Base-by-base conservation (phyloP, 2,888 invertebrate genomes). In the Camptogramma bilineatum region DNA sequence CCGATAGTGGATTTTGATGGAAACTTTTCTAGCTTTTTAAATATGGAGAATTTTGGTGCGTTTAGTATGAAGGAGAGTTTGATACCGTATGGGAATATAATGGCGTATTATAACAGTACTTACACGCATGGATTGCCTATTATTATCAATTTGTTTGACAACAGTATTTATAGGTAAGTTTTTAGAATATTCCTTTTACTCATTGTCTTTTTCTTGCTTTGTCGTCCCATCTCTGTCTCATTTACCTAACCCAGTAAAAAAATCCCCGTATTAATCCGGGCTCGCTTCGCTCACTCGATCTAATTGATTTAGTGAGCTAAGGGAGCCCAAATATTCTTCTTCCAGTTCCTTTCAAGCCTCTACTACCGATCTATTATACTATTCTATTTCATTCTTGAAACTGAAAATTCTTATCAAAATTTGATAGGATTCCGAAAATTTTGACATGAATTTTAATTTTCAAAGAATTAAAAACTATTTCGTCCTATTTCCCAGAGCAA, bases 51-150 rank as follows among this genome's bases (percentile, higher is more conserved):
- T 72, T 94, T 96, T 87, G 96, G 95, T 18, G 96, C 95, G 1
- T 93, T 95, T 70, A 95, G 94, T 78, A 84, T 96, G 52, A 94
- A 92, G 53, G 90, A 92, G 10, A 95, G 94, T 70, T 82, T 88
- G 56, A 79, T 87, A 56, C 92, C 94, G 0, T 94, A 93, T 64
- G 93, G 94, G 58, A 94, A 94, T 67, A 87, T 96, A 18, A 94
- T 95, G 72, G 91, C 95, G 44, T 94, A 95, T 68, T 96, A 96
- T 85, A 97, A 97, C 81, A 96, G 96, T 79, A 96, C 97, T 0
- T 95, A 95, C 76, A 95, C 96, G 53, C 97, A 97, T 82, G 95
- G 96, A 67, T 88, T 97, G 74, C 97, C 97, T 2, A 95, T 97
- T 66, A 90, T 96, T 46, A 86, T 96, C 52, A 97, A 96, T 85